Base-by-base conservation (phyloP, 2,797 vertebrate genomes). In the Sebastes nivosus region DNA sequence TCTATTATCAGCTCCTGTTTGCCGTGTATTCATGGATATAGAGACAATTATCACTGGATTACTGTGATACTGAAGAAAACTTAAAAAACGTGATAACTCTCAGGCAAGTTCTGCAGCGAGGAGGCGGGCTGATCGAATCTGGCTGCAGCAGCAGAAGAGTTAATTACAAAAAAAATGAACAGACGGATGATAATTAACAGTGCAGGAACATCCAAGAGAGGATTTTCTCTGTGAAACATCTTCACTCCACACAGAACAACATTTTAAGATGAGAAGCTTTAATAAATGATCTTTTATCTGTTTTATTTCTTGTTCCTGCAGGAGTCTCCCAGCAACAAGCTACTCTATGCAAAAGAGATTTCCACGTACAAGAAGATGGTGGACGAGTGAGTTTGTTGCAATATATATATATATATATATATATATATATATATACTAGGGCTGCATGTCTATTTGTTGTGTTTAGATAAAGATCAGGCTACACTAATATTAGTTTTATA, bases 281-380 rank as follows among this genome's bases (percentile, higher is more conserved):
- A 16, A 58, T 52, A 18, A 76, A 71, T 10, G 7, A 25, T 71
- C 50, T 66, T 67, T 50, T 2, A 52, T 67, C 22, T 20, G 68
- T 16, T 67, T 25, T 4, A 61, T n/a, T 42, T 3, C 67, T 72
- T 4, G 57, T n/a, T 42, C 4, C 67, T 72, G 10, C 90, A 99
- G 98, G 98, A 99, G 90, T 99, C 98, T 60, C 98, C 98, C 0
- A 99, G 98, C 95, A 99, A 99, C 96, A 99, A 99, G 88, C 95
- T 99, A 88, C 97, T 99, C 83, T 99, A 99, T 25, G 98, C 98
- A 16, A 99, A 99, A 94, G 98, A 99, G 94, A 99, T 99, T 90
- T 99, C 97, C 32, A 97, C 97, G 0, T 99, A 99, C 80, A 99
- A 99, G 96, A 99, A 98, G 95, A 99, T 99, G 98, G 98, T 99